These are phyloP conservation scores for Pangasius larnaudii DNA, from an alignment of 2,797 vertebrate genomes.

Conservation along the genomic window DNA sequence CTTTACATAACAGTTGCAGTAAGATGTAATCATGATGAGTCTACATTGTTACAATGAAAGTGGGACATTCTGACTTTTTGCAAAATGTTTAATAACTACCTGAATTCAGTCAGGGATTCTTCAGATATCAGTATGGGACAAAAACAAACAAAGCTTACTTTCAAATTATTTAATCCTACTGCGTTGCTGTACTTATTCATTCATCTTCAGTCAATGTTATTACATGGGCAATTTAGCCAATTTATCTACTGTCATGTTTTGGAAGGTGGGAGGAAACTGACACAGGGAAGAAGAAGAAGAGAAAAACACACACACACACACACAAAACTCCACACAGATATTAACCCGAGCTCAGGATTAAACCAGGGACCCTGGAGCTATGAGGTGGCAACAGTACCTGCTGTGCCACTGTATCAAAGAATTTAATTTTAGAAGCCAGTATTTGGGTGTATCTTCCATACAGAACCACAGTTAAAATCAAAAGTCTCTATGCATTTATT, in stretches of 20 bases:
- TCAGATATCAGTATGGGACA: neutral
- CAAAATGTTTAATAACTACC: neutral
- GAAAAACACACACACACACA: neutral
- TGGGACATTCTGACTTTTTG: neutral
- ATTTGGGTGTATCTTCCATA: neutral
- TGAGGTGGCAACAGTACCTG: neutral
- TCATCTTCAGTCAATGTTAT: neutral
- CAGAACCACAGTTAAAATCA: neutral
- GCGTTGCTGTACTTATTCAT: neutral
- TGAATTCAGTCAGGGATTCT: neutral
- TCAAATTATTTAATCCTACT: no score
- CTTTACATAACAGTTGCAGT: neutral
- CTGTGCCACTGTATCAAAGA: neutral
- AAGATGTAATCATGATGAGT: neutral
- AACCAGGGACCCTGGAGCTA: neutral
- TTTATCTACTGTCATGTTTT: neutral
- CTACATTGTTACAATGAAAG: neutral
- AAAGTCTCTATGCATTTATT: neutral
- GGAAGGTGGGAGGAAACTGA: neutral
- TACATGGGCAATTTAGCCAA: neutral
- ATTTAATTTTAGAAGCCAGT: neutral
- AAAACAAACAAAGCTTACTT: neutral
- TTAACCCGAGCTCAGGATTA: neutral
- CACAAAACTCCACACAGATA: neutral
- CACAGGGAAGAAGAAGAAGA: no score